Evolutionary conservation across 2,113 vertebrate genomes (phyloP).

Genomic region (Rissa tridactyla): DNA sequence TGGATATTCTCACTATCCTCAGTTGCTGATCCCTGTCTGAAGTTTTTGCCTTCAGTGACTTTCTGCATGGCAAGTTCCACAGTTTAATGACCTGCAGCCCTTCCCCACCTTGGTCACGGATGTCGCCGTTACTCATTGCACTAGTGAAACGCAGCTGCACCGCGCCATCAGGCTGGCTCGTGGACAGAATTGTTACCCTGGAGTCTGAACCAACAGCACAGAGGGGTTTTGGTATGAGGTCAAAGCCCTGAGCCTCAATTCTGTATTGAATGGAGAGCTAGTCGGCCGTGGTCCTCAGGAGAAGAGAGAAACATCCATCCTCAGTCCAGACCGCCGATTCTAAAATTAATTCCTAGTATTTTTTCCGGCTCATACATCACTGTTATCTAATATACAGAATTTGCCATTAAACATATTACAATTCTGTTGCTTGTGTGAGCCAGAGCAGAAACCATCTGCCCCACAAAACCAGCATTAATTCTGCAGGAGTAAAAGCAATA

Average conservation of each 20-base stretch:
- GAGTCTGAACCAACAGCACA: not conserved
- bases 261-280: not conserved
- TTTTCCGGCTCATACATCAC: not conserved
- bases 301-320: not conserved
- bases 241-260: not conserved
- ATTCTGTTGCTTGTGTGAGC: not conserved
- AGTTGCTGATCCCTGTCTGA: not conserved
- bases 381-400: not conserved
- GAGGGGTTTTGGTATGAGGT: not conserved
- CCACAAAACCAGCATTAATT: not conserved
- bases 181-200: not conserved
- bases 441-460: conserved; percentile 45
- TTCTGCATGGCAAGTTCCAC: not conserved
- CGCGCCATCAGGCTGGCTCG: not conserved
- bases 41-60: not conserved
- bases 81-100: not conserved
- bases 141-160: not conserved
- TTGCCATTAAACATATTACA: not conserved
- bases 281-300: not conserved
- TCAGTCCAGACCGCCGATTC: not conserved
- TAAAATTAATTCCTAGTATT: not conserved
- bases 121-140: not conserved
- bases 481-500: conserved; percentile 30
- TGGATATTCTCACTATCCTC: not conserved
- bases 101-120: not conserved